Percentiles rank a stretch among this genome's conserved stretches.
Conservation (phyloP, 2,113 vertebrate genomes). For the Catharus fuscescens region DNA sequence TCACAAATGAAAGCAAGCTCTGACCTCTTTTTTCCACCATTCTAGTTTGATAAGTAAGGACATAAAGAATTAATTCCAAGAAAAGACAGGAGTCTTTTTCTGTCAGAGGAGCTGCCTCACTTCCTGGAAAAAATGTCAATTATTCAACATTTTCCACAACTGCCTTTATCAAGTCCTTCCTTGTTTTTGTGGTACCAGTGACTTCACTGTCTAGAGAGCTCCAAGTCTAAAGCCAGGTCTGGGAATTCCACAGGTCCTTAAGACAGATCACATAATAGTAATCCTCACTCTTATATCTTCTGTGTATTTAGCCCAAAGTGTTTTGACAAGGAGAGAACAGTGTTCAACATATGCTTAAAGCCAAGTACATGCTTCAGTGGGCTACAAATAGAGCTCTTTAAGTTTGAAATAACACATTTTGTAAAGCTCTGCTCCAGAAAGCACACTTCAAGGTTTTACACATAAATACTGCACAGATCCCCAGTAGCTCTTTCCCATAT, state of each 20-base stretch:
- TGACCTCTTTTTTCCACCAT: neutral
- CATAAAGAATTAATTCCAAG: neutral
- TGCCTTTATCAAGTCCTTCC: neutral
- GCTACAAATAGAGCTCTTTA: neutral
- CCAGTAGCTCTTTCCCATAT: neutral
- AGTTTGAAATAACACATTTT: conserved; percentile 1
- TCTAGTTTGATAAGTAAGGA: neutral
- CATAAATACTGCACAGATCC: neutral
- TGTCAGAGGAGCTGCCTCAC: neutral
- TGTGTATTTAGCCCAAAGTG: neutral
- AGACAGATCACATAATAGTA: neutral
- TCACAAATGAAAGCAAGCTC: neutral
- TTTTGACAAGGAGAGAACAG: neutral
- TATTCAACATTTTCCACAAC: neutral
- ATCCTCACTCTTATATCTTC: neutral
- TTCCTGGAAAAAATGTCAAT: neutral
- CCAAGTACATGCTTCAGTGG: neutral
- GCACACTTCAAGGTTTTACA: neutral
- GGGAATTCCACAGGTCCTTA: neutral
- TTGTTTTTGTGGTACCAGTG: neutral
- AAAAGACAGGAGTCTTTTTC: neutral
- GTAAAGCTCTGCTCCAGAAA: conserved; percentile 36
- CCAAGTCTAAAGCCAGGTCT: neutral
- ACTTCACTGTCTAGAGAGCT: neutral
- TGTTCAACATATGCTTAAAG: neutral